Conservation (phyloP, 2,888 invertebrate species). For the Heteromurus nitidus region DNA sequence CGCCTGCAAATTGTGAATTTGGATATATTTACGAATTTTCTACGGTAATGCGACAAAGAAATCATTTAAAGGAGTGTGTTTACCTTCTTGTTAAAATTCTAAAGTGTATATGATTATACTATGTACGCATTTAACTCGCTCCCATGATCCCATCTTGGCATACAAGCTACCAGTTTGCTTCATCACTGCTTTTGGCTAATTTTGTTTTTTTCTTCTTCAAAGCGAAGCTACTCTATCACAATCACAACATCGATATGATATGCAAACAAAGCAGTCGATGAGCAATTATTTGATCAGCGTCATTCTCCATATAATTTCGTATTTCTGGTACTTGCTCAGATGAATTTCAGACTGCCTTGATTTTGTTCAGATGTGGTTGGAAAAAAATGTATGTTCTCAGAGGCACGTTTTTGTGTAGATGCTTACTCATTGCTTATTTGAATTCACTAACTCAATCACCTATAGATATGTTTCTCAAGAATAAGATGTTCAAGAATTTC, state of each 20-base stretch:
- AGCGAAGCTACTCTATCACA: background rate
- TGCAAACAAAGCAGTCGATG: slow-evolving; percentile 18
- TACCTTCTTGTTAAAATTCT: background rate
- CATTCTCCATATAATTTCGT: slow-evolving; percentile 6
- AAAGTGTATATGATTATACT: background rate
- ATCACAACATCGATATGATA: background rate
- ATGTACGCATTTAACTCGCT: no score
- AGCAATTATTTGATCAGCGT: slow-evolving; percentile 15
- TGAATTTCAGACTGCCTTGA: slow-evolving; percentile 11
- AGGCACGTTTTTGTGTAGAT: background rate
- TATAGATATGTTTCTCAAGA: no score
- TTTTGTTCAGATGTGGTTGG: background rate
- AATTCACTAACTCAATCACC: no score
- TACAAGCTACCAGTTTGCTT: background rate
- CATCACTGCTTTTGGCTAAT: slow-evolving; percentile 1
- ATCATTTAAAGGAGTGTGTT: background rate
- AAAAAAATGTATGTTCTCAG: background rate
- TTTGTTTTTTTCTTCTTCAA: background rate
- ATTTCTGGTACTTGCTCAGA: background rate
- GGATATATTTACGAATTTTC: background rate
- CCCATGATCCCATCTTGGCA: no score
- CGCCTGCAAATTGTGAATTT: background rate
- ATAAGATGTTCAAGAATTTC: no score
- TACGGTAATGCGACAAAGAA: background rate
- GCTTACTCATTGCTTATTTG: slow-evolving; percentile 5